Base-by-base conservation (phyloP, 2,113 vertebrate species). In the Centropus unirufus region DNA sequence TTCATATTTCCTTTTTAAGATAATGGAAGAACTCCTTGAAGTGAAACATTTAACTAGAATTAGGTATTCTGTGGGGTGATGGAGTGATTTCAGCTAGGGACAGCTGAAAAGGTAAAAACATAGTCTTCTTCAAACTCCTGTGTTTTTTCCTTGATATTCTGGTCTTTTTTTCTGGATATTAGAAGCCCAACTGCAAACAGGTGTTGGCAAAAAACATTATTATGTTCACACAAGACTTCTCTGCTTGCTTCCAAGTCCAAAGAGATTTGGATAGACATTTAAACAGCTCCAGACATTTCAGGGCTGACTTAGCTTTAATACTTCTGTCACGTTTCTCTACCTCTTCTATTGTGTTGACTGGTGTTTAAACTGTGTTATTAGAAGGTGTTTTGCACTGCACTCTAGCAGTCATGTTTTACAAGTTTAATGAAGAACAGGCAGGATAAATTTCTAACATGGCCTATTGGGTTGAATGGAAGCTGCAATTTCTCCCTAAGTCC, bases 281-380 rank as follows among this genome's bases (percentile, higher is more conserved):
- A 87, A 95, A 89, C 34, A 68, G 39, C 81, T 85, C 40, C 74
- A 91, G 80, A 73, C 58, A 23, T 92, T 95, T 93, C 87, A 95
- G 80, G 77, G 73, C 77, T 92, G 80, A 81, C 44, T 87, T 83
- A 68, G 23, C 54, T 89, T 87, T 89, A 92, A 76, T 89, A 64
- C 77, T 87, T 97, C 39, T 70, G 79, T 90, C 79, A 64, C 3
- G 0, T 96, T 95, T 91, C 89, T 69, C 78, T 91, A 42, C 66
- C 66, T 92, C 51, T 82, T 72, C 87, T 82, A 0, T 89, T 82
- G 66, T 76, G 52, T 58, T 91, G 87, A 54, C 49, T 84, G 67
- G 39, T 89, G n/a, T 92, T 92, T 95, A 72, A 95, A 89, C 64
- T 34, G 40, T 93, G 81, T 78, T 92, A 46, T 91, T 84, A 93